Evolutionary conservation across 1,140 invertebrate species (phyloP).

Genomic region (Trichonephila clavipes): DNA sequence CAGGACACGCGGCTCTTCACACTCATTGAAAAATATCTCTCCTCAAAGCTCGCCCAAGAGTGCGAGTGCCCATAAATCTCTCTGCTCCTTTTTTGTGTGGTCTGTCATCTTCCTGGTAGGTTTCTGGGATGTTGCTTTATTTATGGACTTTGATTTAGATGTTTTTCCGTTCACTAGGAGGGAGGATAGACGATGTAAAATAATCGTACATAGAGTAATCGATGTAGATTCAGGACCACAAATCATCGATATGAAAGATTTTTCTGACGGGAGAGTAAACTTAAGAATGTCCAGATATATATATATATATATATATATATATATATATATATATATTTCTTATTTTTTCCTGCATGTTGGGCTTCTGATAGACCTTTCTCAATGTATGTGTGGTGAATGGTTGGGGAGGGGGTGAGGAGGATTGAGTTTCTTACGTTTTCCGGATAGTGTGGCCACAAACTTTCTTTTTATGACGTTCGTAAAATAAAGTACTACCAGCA

Average conservation of each 20-base stretch:
- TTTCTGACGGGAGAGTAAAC: slow-evolving; percentile 70
- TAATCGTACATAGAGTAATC: slow-evolving; percentile 68
- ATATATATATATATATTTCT: not conserved
- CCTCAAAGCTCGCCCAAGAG: not conserved
- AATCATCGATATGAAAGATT: slow-evolving; percentile 75
- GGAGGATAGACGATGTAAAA: slow-evolving; percentile 56
- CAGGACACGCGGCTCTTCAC: not conserved
- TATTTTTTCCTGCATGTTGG: not conserved
- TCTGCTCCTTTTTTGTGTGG: slow-evolving; percentile 41
- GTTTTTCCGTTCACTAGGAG: slow-evolving; percentile 6
- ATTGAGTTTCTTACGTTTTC: slow-evolving; percentile 11
- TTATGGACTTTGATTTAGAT: slow-evolving; percentile 71
- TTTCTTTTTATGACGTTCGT: slow-evolving; percentile 63
- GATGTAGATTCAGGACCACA: slow-evolving; percentile 70
- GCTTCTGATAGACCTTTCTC: not conserved
- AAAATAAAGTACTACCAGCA: slow-evolving; percentile 63
- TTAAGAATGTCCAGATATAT: slow-evolving; percentile 8
- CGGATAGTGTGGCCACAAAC: slow-evolving; percentile 5
- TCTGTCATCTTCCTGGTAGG: slow-evolving; percentile 63
- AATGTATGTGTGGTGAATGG: too few relatives aligned
- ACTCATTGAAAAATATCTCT: slow-evolving; percentile 65
- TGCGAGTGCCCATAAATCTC: slow-evolving; percentile 62
- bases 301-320: too few relatives aligned
- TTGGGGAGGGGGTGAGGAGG: not conserved
- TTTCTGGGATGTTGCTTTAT: slow-evolving; percentile 53